Conservation (phyloP, 30 jellyfish, hydroid and myxozoan genomes). For the Aurelia sp. region DNA sequence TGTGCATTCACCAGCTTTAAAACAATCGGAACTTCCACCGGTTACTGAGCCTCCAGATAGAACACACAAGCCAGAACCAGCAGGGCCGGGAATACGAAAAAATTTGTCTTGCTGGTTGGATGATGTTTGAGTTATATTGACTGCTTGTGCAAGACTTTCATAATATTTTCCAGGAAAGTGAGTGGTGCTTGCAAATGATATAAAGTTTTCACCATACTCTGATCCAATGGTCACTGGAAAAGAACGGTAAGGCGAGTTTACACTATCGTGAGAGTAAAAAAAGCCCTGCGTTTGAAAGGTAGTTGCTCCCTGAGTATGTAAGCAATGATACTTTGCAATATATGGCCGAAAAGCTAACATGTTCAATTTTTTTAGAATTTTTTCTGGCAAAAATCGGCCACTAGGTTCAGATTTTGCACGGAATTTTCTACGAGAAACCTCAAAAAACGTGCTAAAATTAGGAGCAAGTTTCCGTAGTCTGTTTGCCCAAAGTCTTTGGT, state of each 20-base stretch:
- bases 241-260: neutral
- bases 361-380: too few relatives aligned
- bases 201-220: neutral
- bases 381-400: too few relatives aligned
- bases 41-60: too few relatives aligned
- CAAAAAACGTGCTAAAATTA: too few relatives aligned
- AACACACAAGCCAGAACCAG: constrained; percentile 13
- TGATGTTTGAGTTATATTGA: neutral
- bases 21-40: neutral
- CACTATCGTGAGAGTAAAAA: neutral
- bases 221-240: neutral
- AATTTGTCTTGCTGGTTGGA: neutral
- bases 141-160: constrained; percentile 8
- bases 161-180: neutral
- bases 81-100: constrained; percentile 43
- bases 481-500: too few relatives aligned
- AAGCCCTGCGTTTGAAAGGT: neutral
- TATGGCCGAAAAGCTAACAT: too few relatives aligned
- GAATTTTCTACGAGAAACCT: too few relatives aligned
- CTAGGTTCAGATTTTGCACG: too few relatives aligned
- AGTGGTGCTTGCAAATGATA: neutral
- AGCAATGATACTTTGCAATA: neutral
- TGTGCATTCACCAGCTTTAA: neutral
- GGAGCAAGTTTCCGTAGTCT: too few relatives aligned
- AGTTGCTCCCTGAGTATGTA: neutral